phyloP scores from a whole-genome alignment of 92 coral and sea anemone species.

The Nematostella vectensis region DNA sequence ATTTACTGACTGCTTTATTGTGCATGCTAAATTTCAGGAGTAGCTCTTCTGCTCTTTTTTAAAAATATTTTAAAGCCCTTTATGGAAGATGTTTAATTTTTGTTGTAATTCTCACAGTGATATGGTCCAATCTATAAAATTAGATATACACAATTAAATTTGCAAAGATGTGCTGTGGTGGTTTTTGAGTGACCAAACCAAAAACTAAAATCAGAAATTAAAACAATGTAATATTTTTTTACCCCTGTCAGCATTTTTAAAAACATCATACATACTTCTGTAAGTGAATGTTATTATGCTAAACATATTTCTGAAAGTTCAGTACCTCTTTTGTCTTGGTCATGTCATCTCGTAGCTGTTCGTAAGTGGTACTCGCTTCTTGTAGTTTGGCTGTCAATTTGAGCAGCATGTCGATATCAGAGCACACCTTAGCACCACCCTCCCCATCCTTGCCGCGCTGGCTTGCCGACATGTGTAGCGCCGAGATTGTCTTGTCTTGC shows the following conservation, averaged over 20 bases:
- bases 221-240: too few species aligned
- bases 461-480: constrained; percentile 51
- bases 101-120: too few species aligned
- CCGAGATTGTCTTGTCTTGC: constrained; percentile 71
- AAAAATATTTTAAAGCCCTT: too few species aligned
- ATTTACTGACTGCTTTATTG: too few species aligned
- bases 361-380: constrained; percentile 92
- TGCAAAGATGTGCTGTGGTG: too few species aligned
- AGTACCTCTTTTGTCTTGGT: constrained; percentile 69
- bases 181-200: too few species aligned
- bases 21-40: too few species aligned
- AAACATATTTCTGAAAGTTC: neutral
- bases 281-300: constrained; percentile 65
- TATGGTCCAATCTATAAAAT: too few species aligned
- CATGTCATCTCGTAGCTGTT: constrained; percentile 75
- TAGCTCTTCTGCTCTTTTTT: too few species aligned
- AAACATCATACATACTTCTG: constrained; percentile 55
- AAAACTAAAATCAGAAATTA: too few species aligned
- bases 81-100: too few species aligned
- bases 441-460: constrained; percentile 33
- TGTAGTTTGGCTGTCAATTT: constrained; percentile 80
- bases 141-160: too few species aligned
- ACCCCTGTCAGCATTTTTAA: constrained; percentile 54
- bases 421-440: constrained; percentile 28
- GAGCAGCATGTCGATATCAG: constrained; percentile 75